phyloP scores from a whole-genome alignment of 2,113 vertebrate species.

The Todiramphus saurophagus region DNA sequence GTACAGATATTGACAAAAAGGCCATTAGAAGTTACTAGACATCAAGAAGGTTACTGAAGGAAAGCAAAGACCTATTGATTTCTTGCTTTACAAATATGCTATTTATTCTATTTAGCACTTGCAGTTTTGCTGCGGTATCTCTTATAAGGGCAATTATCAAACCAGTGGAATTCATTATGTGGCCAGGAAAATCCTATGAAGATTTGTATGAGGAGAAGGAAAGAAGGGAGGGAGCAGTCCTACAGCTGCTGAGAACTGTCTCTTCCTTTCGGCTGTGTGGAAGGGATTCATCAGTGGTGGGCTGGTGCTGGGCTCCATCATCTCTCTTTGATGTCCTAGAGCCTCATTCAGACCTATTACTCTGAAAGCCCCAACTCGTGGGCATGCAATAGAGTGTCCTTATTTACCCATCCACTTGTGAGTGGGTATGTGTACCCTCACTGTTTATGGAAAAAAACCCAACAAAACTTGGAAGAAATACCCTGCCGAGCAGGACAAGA shows the following conservation, averaged over 20 bases:
- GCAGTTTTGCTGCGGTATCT: not conserved
- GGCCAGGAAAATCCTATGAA: not conserved
- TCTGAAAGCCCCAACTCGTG: not conserved
- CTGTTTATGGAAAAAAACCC: not conserved
- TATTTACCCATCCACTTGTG: not conserved
- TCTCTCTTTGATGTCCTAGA: not conserved
- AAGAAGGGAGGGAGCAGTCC: not conserved
- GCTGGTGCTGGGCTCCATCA: not conserved
- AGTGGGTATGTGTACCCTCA: not conserved
- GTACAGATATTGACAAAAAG: not conserved
- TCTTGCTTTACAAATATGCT: slow-evolving; percentile 10
- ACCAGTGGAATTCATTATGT: not conserved
- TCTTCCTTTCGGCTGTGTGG: not conserved
- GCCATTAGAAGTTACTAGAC: slow-evolving; percentile 19
- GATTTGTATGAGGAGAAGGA: not conserved
- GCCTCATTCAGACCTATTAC: not conserved
- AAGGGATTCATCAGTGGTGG: not conserved
- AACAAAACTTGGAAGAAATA: not conserved
- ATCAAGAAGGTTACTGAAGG: slow-evolving; percentile 5
- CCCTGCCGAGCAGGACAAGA: not conserved
- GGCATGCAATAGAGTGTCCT: not conserved
- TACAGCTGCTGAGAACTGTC: not conserved
- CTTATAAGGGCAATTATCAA: not conserved
- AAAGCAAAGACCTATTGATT: slow-evolving; percentile 42
- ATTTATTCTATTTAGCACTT: slow-evolving; percentile 25